Conservation (phyloP, 2,797 vertebrate species). For the Alcedo quadribrachys region DNA sequence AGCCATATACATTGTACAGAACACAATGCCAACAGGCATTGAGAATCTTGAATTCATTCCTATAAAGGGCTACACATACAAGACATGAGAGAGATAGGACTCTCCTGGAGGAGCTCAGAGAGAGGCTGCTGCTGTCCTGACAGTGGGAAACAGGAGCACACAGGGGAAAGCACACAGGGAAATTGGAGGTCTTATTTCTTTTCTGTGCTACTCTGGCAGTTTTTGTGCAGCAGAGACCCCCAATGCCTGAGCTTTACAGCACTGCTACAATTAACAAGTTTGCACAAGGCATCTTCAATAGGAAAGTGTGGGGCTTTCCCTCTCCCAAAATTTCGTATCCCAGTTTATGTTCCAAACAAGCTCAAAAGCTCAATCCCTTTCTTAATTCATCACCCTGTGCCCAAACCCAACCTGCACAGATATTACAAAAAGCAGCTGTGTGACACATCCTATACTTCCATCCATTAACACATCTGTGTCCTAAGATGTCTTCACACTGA, state of each 20-base stretch:
- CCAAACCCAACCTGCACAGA: not conserved
- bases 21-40: not conserved
- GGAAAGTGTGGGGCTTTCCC: rapidly evolving
- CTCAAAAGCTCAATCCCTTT: not conserved
- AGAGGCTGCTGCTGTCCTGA: not conserved
- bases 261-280: not conserved
- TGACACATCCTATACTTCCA: not conserved
- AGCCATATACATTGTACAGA: not conserved
- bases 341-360: not conserved
- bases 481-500: not conserved
- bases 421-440: not conserved
- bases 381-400: not conserved
- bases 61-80: not conserved
- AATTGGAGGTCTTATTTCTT: not conserved
- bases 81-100: not conserved
- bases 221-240: not conserved
- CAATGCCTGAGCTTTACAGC: not conserved
- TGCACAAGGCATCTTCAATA: not conserved
- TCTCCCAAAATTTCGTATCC: not conserved
- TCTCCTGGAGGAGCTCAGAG: not conserved
- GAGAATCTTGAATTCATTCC: not conserved
- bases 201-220: not conserved
- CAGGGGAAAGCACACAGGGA: not conserved
- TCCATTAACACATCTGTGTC: not conserved
- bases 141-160: not conserved